A percentile compares a stretch with the other conserved stretches of the same genome.
phyloP scores from a whole-genome alignment of 2,113 vertebrate species.

The Ahaetulla prasina region DNA sequence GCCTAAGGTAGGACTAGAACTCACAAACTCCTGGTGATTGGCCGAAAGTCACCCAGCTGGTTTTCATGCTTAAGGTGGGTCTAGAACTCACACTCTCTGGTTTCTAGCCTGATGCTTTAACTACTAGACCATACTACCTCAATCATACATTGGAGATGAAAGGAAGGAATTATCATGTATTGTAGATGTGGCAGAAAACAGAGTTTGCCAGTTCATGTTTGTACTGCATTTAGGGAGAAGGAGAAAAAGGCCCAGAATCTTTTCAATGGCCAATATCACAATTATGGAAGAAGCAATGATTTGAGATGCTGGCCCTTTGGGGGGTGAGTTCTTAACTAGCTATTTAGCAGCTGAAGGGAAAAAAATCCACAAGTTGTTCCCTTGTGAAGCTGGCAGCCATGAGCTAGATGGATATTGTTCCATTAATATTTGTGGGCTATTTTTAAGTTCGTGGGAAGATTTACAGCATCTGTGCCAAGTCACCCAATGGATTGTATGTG shows the following conservation, averaged over 20 bases:
- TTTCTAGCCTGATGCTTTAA: background rate
- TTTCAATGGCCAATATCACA: background rate
- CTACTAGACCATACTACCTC: background rate
- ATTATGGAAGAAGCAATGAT: background rate
- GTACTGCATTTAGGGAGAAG: background rate
- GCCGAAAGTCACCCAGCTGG: background rate
- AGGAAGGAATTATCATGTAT: background rate
- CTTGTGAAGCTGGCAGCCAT: background rate
- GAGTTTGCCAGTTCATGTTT: background rate
- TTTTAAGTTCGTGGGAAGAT: constrained; percentile 1
- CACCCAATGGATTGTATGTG: background rate
- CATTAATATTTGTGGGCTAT: background rate
- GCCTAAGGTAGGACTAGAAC: no score
- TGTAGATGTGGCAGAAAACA: background rate
- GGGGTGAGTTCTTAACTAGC: background rate
- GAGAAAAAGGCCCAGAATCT: background rate
- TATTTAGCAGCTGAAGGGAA: background rate
- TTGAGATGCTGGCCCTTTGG: background rate
- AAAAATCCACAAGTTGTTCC: background rate
- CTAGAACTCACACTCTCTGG: background rate
- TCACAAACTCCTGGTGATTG: background rate
- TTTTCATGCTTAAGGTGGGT: background rate
- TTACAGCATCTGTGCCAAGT: background rate
- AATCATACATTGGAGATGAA: background rate
- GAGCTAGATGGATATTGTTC: background rate